Base-by-base conservation (phyloP, 2,888 invertebrate genomes). In the Epicampocera succincta region DNA sequence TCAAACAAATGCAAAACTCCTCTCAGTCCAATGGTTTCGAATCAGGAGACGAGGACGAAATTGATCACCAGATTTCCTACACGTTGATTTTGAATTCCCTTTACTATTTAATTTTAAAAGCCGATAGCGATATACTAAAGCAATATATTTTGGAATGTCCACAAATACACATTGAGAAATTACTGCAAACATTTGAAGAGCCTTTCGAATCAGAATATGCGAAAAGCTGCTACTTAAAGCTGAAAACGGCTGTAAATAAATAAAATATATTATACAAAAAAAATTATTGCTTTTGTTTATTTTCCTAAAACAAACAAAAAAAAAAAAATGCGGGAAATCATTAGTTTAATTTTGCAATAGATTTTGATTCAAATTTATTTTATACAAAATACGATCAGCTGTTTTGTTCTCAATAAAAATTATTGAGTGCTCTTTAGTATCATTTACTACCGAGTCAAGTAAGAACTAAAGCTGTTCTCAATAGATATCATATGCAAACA, bases 51-150 rank as follows among this genome's bases (percentile, higher is more conserved):
- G 85, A 85, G 9, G 85, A 86, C 8, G 86, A 87, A 63, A 84
- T 87, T 13, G 86, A 87, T 78, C 84, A 85, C 15, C 86, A 87
- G 44, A 87, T 88, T 19, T 84, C 86, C 6, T 85, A 87, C 80
- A 17, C 84, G 25, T 50, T 38, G 83, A 85, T 48, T 83, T 84
- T 52, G 44, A 76, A 81, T 72, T 56, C 76, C 38, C 69, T 83
- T 21, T 86, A 87, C 8, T 86, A 87, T 65, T 85, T 86, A 25
- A 85, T 86, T 33, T 85, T 85, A 71, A 85, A 86, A 71, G 85
- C 87, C 33, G 85, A 76, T 5, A 84, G 86, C 15, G 79, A 48
- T 15, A 66, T 25, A 44, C 69, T 82, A n/a, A 73, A 66, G 65
- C 60, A 82, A 54, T 68, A 65, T 50, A 12, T 76, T 60, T 25